Base-by-base conservation (phyloP, 1,140 invertebrate genomes). In the Muscidifurax raptorellus region DNA sequence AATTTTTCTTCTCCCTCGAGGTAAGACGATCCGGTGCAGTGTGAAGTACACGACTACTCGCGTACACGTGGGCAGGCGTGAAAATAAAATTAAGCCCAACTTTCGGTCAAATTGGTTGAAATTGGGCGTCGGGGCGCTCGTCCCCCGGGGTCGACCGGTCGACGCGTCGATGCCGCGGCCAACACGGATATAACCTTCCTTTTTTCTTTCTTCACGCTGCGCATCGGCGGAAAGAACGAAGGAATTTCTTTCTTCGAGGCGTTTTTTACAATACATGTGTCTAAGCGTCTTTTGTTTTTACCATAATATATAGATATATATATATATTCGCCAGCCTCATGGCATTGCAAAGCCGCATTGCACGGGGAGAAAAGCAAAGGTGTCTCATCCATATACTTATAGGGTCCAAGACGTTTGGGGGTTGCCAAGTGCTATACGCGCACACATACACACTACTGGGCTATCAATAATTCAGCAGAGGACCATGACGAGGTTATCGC, bases 101-200 rank as follows among this genome's bases (percentile, higher is more conserved):
- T 94, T 94, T 94, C 90, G 93, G 91, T 92, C 90, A 94, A 94
- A 94, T 94, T 94, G 93, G 93, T 94, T 93, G 92, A 93, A 94
- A 94, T 94, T 94, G 94, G 93, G 91, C 92, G 91, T 86, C 87
- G 90, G 88, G 90, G 87, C 90, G 88, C 28, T 30, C 80, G 87
- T 90, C 91, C 91, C 85, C 76, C 86, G 90, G 90, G 88, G 83
- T 75, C 44, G 44, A 15, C 9, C 89, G 88, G 83, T 75, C 44
- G 44, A 15, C 9, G 47, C 80, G 2, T 36, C 59, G 64, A 67
- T 67, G 40, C 44, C 74, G 59, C 28, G 18, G 52, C 30, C 76
- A 18, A 59, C 52, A 6, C 52, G 22, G 22, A n/a, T n/a, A 47
- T 18, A 74, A 69, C 52, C 44, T 78, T 79, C 64, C 79, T 72